These are phyloP conservation scores for Apantesis nais DNA, from an alignment of 2,888 invertebrate species.

Conservation along the genomic window DNA sequence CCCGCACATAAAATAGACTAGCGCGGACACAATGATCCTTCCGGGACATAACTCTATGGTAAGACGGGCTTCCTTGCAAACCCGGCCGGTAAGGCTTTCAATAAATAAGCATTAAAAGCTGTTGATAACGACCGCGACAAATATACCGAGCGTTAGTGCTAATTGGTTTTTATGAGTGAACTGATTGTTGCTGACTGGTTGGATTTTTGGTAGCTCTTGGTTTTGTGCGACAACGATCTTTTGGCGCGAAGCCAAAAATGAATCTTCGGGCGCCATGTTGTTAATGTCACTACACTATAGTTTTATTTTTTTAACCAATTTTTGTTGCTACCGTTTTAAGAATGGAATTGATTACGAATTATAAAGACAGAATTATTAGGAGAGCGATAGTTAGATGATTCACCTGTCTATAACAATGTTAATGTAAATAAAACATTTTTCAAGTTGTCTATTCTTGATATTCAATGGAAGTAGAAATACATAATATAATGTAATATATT, in stretches of 20 bases:
- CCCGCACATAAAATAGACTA: conserved; percentile 62
- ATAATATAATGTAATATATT: too few species aligned
- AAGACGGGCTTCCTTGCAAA: conserved; percentile 34
- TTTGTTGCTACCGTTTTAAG: not conserved
- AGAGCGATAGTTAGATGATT: not conserved
- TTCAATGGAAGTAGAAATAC: too few species aligned
- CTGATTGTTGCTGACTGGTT: conserved; percentile 7
- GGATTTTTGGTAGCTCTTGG: conserved; percentile 1
- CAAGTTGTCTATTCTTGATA: too few species aligned
- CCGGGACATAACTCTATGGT: conserved; percentile 64
- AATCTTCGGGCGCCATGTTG: not conserved
- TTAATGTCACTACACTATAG: not conserved
- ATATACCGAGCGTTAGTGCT: conserved; percentile 35
- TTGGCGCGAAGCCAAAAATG: not conserved
- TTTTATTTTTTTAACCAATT: not conserved
- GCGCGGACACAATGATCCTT: conserved; percentile 77
- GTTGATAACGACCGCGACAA: conserved; percentile 65
- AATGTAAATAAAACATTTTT: not conserved
- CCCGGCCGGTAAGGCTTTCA: conserved; percentile 64
- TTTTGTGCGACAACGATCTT: conserved; percentile 1
- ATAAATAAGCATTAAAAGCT: conserved; percentile 83
- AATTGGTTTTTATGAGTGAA: conserved; percentile 40
- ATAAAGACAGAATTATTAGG: not conserved
- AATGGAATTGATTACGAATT: not conserved
- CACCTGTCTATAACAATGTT: not conserved